These are phyloP conservation scores for Tachysurus fulvidraco DNA, from an alignment of 2,113 vertebrate species.

Conservation along the genomic window DNA sequence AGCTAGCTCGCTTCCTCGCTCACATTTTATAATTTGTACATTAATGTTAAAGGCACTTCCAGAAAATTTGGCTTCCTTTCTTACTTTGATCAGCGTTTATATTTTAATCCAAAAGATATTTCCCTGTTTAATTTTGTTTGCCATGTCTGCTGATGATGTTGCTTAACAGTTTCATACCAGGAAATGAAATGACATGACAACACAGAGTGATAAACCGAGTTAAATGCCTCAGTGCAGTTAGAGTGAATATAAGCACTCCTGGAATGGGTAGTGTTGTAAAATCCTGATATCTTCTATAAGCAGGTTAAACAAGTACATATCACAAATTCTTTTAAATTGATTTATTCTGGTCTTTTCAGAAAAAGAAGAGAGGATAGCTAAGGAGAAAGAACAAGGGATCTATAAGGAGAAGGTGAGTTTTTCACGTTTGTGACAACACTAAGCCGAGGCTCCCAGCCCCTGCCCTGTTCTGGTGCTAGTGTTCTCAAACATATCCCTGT, in stretches of 20 bases:
- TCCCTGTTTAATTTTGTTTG: no score
- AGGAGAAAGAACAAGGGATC: slow-evolving; percentile 94
- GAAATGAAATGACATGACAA: no score
- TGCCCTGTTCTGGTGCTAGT: neutral
- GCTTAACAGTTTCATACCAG: no score
- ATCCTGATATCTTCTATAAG: neutral
- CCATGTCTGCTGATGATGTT: neutral
- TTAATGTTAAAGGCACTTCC: no score
- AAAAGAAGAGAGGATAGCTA: slow-evolving; percentile 91
- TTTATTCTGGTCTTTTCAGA: slow-evolving; percentile 73
- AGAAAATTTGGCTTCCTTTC: no score
- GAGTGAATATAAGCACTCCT: neutral
- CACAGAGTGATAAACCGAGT: no score
- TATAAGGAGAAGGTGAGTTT: slow-evolving; percentile 92
- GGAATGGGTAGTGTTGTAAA: neutral
- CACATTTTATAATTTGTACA: no score
- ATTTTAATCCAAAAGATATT: neutral
- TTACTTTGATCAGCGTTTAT: no score
- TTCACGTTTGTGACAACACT: neutral
- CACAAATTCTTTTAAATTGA: neutral
- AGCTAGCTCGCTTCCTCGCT: no score
- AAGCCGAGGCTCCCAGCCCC: neutral
- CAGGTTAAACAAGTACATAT: neutral
- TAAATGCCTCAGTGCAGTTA: no score
- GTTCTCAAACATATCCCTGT: slow-evolving; percentile 34